Conservation (phyloP, 92 coral and sea anemone species). For the Porites evermanni region DNA sequence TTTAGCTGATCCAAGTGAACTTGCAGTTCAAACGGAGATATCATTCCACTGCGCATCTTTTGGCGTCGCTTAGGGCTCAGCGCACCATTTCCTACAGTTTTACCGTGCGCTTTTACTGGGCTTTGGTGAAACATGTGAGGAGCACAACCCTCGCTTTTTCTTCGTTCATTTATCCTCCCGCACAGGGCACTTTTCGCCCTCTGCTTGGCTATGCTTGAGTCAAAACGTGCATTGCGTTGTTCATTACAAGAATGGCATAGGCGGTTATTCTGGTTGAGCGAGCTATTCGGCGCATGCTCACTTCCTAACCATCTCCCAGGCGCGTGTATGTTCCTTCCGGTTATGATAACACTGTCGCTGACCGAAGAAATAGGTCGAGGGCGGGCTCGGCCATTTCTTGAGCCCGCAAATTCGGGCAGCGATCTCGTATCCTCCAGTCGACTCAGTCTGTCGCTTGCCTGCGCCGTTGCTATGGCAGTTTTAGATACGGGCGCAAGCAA, state of each 20-base stretch:
- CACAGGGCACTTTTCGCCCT: slow-evolving; percentile 33
- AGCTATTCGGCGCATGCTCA: slow-evolving; percentile 5
- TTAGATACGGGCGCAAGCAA: slow-evolving; percentile 36
- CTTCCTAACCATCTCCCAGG: slow-evolving; percentile 5
- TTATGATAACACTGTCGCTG: slow-evolving; percentile 31
- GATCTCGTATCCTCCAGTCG: background rate
- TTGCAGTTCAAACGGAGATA: slow-evolving; percentile 22
- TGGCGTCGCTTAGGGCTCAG: background rate
- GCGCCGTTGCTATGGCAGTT: slow-evolving; percentile 7
- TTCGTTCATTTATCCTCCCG: background rate
- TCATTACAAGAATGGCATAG: slow-evolving; percentile 23
- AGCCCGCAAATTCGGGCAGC: slow-evolving; percentile 12
- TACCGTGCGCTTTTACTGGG: slow-evolving; percentile 4
- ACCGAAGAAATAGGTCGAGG: slow-evolving; percentile 38
- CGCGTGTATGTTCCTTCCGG: slow-evolving; percentile 27
- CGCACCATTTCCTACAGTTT: background rate
- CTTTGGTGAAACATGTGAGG: background rate
- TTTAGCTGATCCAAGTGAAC: slow-evolving; percentile 15
- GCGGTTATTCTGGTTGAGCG: background rate
- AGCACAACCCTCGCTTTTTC: background rate
- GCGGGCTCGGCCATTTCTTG: slow-evolving; percentile 1
- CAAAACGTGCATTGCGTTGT: background rate
- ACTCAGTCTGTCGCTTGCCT: background rate
- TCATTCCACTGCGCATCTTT: slow-evolving; percentile 1
- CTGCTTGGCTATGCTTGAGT: background rate